phyloP scores from a whole-genome alignment of 2,888 invertebrate genomes.

The Lepetodrilus schrolli region DNA sequence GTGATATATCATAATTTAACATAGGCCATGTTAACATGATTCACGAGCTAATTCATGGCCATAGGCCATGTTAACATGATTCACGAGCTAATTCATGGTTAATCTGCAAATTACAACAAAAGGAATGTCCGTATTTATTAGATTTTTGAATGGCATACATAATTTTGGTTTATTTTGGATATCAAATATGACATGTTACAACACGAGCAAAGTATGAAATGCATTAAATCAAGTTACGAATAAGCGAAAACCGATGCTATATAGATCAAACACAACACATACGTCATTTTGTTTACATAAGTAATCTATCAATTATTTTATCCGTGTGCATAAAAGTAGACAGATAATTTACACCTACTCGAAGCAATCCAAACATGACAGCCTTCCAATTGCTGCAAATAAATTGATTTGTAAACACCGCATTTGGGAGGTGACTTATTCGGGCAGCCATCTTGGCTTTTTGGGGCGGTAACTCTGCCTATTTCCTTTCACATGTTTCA shows the following conservation, averaged over 20 bases:
- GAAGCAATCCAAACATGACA: background rate
- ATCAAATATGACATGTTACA: no score
- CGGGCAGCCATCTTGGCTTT: slow-evolving; percentile 17
- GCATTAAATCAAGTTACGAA: background rate
- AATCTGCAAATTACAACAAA: background rate
- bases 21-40: background rate
- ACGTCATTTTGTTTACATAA: background rate
- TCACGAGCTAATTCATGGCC: background rate
- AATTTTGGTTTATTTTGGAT: no score
- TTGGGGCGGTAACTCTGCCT: slow-evolving; percentile 1
- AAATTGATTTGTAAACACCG: background rate
- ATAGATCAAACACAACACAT: no score
- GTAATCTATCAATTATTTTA: background rate
- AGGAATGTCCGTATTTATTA: no score
- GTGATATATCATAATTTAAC: no score
- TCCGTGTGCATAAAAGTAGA: background rate
- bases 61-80: background rate
- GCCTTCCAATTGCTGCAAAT: background rate
- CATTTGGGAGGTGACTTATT: background rate
- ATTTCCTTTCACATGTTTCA: background rate
- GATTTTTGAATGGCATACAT: no score
- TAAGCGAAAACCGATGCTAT: background rate
- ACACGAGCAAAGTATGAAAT: background rate
- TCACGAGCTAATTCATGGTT: background rate
- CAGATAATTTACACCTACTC: background rate